Evolutionary conservation across 2,888 invertebrate genomes (phyloP).

Genomic region (Anoncus sp.): DNA sequence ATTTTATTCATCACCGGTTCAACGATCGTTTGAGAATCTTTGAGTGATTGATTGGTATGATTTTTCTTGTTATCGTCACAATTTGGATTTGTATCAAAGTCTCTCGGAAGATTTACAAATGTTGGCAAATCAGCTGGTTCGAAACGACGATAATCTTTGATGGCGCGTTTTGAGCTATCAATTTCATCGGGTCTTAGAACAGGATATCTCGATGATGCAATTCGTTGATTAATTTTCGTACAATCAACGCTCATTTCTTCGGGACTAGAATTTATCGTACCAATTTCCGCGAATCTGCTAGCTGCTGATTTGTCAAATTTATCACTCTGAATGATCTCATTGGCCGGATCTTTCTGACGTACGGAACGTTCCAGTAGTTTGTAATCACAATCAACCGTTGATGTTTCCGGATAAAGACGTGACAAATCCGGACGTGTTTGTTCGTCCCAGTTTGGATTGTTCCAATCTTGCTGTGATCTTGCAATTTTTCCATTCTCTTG

Average conservation of each 20-base stretch:
- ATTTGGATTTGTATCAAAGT: constrained; percentile 10
- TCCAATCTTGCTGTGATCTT: constrained; percentile 28
- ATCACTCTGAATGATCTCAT: constrained; percentile 27
- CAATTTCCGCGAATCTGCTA: constrained; percentile 8
- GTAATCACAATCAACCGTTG: constrained; percentile 32
- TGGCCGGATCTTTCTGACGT: constrained; percentile 38
- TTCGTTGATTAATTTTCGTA: constrained; percentile 20
- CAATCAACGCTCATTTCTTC: constrained; percentile 25
- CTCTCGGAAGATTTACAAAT: constrained; percentile 2
- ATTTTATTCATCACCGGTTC: too few relatives aligned
- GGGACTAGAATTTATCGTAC: not conserved
- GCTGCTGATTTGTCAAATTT: constrained; percentile 18
- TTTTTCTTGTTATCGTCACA: constrained; percentile 23
- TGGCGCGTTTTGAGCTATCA: constrained; percentile 20
- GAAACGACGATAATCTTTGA: constrained; percentile 17
- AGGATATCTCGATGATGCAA: not conserved
- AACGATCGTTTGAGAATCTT: not conserved
- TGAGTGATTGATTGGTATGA: constrained; percentile 6
- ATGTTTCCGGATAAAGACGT: constrained; percentile 22
- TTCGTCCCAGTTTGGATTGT: constrained; percentile 31
- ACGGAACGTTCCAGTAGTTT: constrained; percentile 28
- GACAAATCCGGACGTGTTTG: constrained; percentile 8
- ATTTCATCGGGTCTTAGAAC: not conserved
- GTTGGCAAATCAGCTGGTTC: not conserved
- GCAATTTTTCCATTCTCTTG: not conserved